Evolutionary conservation across 2,888 invertebrate genomes (phyloP), one percentile per base, ranked within the genome.

Genomic region (Thysanoteuthis rhombus): DNA sequence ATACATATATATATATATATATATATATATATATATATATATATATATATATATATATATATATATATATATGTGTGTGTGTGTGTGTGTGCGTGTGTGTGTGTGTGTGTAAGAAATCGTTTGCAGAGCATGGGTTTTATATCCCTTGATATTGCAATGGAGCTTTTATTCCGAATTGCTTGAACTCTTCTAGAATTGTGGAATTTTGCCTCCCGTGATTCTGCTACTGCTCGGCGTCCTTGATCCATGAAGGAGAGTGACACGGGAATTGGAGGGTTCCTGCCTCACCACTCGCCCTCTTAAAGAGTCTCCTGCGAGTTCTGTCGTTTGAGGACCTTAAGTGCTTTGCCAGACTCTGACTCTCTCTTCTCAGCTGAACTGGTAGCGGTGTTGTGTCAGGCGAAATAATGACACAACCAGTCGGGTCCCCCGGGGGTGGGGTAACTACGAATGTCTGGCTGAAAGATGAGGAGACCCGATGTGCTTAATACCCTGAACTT

Each of bases 391-490:
- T 75, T 75, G 75, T 75, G n/a, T 75, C 75, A 75, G 75, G n/a
- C 75, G 75, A 75, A 75, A 75, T 75, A 75, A 75, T 75, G 75
- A 75, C 75, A 75, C 75, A 75, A 75, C 75, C 75, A 75, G n/a
- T 75, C 19, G 75, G n/a, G 75, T 75, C 75, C 75, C n/a, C 16
- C 8, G 16, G 8, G 42, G 16, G 8, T 42, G 8, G 75, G 75
- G 16, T n/a, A 19, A n/a, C 75, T 16, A 12, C 36, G 75, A 75
- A 75, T 75, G 75, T 36, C 75, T 75, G n/a, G 4, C 75, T n/a
- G 75, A 75, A 75, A 75, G 75, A 75, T 75, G 75, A 75, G 75
- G 75, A 75, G 36, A 75, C 75, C 36, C 36, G n/a, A 75, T n/a
- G n/a, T 75, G 75, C 75, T 75, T 75, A 75, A 75, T n/a, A 75